Evolutionary conservation across 2,113 vertebrate species (phyloP).

Genomic region (Gopherus evgoodei): DNA sequence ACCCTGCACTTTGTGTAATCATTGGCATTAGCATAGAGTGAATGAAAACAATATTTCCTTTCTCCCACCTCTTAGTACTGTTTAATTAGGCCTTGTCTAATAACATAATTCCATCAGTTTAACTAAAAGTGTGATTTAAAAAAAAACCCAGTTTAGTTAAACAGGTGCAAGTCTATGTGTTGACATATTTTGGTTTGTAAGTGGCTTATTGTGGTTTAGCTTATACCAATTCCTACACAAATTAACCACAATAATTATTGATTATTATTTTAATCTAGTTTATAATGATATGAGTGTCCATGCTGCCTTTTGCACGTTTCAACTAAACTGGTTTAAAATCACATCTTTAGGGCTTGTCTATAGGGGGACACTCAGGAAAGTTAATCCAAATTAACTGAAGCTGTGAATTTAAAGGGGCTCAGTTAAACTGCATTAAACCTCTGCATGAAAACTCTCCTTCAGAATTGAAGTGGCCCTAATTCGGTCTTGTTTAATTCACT

Average conservation of each 20-base stretch:
- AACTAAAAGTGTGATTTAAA: not conserved
- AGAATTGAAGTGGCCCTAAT: not conserved
- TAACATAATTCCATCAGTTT: not conserved
- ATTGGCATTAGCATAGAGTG: not conserved
- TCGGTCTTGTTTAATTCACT: not conserved
- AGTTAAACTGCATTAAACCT: not conserved
- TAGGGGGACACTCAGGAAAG: not conserved
- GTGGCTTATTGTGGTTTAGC: not conserved
- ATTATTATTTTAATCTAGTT: not conserved
- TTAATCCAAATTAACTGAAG: not conserved
- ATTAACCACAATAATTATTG: not conserved
- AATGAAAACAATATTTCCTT: not conserved
- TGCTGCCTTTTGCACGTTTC: not conserved
- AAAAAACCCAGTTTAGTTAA: not conserved
- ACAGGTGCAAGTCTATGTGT: not conserved
- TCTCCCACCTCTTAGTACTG: not conserved
- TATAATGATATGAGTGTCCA: not conserved
- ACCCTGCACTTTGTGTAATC: not conserved
- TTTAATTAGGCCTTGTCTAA: not conserved
- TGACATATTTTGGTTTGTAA: not conserved
- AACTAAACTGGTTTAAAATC: not conserved
- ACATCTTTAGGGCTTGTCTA: not conserved
- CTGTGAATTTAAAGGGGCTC: not conserved
- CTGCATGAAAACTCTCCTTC: not conserved
- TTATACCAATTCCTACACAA: not conserved